These are phyloP conservation scores for Xestia rhomboidea DNA, from an alignment of 2,888 invertebrate species.

Conservation along the genomic window DNA sequence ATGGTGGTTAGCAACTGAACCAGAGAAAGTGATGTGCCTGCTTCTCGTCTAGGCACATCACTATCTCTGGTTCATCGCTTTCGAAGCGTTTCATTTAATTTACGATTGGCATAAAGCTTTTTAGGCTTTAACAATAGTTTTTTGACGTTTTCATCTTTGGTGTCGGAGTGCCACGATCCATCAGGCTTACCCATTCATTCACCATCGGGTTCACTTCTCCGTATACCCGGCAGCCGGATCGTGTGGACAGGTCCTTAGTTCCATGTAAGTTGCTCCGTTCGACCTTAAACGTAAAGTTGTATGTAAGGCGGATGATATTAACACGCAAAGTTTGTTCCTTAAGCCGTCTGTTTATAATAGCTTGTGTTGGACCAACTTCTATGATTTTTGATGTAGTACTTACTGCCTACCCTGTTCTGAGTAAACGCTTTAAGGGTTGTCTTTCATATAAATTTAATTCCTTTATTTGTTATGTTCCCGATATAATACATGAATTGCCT, in stretches of 20 bases:
- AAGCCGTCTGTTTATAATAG: constrained; percentile 36
- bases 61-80: too few species aligned
- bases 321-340: constrained; percentile 50
- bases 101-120: neutral
- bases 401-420: neutral
- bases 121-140: neutral
- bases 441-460: neutral
- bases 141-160: neutral
- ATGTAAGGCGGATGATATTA: constrained; percentile 22
- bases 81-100: neutral
- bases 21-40: too few species aligned
- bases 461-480: neutral
- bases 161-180: neutral
- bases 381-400: neutral
- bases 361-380: constrained; percentile 26
- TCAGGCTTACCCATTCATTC: neutral
- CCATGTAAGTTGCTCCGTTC: constrained; percentile 2
- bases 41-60: too few species aligned
- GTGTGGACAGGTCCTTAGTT: neutral
- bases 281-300: constrained; percentile 35
- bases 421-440: neutral
- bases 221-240: neutral
- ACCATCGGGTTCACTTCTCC: neutral
- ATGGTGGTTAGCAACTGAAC: too few species aligned
- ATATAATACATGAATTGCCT: neutral